These are phyloP conservation scores for Sebastes dallii DNA, from an alignment of 2,797 vertebrate species.

Conservation along the genomic window DNA sequence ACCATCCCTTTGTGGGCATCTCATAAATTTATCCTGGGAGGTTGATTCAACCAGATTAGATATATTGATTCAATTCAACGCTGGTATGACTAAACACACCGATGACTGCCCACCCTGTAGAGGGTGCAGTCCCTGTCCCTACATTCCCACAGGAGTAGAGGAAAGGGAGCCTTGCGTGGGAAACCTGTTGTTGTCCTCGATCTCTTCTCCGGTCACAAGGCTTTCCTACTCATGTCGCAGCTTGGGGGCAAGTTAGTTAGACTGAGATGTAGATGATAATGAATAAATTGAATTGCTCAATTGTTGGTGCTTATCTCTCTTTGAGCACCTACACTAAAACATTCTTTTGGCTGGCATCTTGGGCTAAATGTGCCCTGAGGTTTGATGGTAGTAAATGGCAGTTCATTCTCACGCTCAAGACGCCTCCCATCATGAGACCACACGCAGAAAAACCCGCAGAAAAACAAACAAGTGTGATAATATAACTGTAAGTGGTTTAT, in stretches of 20 bases:
- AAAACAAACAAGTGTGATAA: conserved; percentile 38
- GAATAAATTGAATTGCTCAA: conserved; percentile 61
- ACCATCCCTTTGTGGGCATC: conserved; percentile 16
- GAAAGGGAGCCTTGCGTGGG: conserved; percentile 32
- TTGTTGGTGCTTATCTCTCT: conserved; percentile 43
- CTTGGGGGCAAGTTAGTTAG: conserved; percentile 53
- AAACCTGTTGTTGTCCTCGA: conserved; percentile 51
- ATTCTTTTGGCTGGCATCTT: conserved; percentile 41
- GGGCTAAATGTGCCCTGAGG: conserved; percentile 41
- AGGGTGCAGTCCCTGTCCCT: conserved; percentile 45
- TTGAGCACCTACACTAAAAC: conserved; percentile 46
- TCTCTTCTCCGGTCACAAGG: conserved; percentile 75
- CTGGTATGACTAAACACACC: neutral
- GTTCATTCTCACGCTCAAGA: conserved; percentile 62
- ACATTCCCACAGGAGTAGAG: neutral
- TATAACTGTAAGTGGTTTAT: conserved; percentile 57
- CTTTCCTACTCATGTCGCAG: conserved; percentile 55
- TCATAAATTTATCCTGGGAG: neutral
- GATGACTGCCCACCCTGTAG: conserved; percentile 22
- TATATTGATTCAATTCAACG: neutral
- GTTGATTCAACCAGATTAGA: conserved; percentile 12
- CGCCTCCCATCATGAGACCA: conserved; percentile 49
- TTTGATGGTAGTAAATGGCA: conserved; percentile 9
- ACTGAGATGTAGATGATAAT: conserved; percentile 64
- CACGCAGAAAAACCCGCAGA: conserved; percentile 32